Conservation (phyloP, 2,797 vertebrate species). For the Sebastes hopkinsi region DNA sequence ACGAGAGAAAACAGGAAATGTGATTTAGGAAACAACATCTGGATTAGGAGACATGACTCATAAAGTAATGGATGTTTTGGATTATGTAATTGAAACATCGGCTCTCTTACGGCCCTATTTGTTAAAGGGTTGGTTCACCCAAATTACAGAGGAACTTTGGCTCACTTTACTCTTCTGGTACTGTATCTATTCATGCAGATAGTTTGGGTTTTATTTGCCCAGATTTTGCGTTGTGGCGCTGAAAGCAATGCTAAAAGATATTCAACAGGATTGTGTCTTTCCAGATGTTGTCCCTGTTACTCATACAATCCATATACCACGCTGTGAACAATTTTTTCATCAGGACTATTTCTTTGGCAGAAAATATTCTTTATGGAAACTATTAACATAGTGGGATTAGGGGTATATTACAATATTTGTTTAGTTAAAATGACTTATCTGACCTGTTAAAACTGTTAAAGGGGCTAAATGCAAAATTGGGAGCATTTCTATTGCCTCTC, state of each 20-base stretch:
- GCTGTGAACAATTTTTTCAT: background rate
- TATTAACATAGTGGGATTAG: background rate
- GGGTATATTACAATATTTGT: background rate
- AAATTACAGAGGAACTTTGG: conserved; percentile 22
- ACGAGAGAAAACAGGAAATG: conserved; percentile 52
- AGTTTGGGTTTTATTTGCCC: conserved; percentile 1
- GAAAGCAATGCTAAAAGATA: background rate
- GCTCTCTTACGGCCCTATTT: conserved; percentile 1
- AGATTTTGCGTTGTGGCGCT: background rate
- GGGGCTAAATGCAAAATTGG: background rate
- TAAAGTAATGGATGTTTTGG: conserved; percentile 56
- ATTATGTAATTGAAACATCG: conserved; percentile 35
- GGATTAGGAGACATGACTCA: conserved; percentile 62
- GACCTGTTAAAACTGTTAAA: background rate
- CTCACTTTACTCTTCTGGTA: background rate
- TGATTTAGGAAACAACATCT: conserved; percentile 52
- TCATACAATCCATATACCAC: background rate
- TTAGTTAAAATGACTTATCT: background rate
- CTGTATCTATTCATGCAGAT: background rate
- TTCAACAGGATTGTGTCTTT: background rate
- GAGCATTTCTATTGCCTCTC: background rate
- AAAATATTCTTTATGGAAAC: background rate
- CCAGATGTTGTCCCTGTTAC: background rate
- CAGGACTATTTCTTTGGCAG: background rate
- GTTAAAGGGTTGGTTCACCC: conserved; percentile 25